Percentiles rank a stretch among this genome's conserved stretches.
Conservation (phyloP, 2,113 vertebrate species). For the Vulpes vulpes region DNA sequence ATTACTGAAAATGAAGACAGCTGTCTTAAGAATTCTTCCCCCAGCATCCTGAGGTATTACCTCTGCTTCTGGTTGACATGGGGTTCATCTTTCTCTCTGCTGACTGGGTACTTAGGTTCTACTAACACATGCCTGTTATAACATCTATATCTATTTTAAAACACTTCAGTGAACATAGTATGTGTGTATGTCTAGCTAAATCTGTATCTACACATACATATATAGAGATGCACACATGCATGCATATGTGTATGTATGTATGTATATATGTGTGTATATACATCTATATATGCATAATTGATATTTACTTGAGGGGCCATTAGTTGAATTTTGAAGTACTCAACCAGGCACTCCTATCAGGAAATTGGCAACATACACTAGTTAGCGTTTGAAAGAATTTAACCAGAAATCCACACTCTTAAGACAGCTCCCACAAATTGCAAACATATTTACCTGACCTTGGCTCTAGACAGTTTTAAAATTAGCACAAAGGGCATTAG, state of each 20-base stretch:
- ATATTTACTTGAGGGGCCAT: not conserved
- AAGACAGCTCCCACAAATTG: not conserved
- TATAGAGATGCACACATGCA: not conserved
- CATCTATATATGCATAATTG: not conserved
- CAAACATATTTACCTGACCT: not conserved
- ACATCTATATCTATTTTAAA: not conserved
- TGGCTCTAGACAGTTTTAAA: not conserved
- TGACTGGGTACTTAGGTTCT: not conserved
- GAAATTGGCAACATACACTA: not conserved
- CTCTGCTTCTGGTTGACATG: not conserved
- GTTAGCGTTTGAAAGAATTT: conserved; percentile 7
- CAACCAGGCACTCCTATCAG: not conserved
- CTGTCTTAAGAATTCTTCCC: not conserved
- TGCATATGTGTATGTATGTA: not conserved
- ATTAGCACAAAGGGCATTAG: not conserved
- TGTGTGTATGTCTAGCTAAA: not conserved
- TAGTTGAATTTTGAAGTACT: conserved; percentile 4
- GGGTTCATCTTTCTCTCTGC: not conserved
- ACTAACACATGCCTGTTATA: not conserved
- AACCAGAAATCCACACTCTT: not conserved
- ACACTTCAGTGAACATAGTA: not conserved
- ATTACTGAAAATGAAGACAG: not conserved
- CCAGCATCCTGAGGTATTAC: rapidly evolving
- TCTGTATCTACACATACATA: not conserved
- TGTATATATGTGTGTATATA: not conserved